Conservation (phyloP, 2,797 vertebrate species). For the Trematomus bernacchii region DNA sequence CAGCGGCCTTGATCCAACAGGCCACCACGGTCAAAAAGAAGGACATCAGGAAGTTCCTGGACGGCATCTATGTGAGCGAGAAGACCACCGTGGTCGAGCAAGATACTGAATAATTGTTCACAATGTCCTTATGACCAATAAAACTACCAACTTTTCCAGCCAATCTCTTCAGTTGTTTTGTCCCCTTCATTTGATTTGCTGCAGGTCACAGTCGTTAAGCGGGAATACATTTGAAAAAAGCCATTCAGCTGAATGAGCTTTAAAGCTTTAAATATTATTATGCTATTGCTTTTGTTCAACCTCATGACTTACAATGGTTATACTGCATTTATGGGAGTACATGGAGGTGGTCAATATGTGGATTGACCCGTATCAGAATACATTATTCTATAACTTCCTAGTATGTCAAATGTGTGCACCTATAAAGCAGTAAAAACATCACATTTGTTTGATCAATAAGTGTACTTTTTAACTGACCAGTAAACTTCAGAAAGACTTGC, state of each 20-base stretch:
- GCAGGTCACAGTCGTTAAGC: neutral
- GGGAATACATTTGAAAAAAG: too few species aligned
- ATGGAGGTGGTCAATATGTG: too few species aligned
- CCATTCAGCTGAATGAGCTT: too few species aligned
- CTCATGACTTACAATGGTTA: too few species aligned
- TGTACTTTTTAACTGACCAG: neutral
- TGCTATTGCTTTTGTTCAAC: too few species aligned
- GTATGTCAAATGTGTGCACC: too few species aligned
- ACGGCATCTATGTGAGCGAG: constrained; percentile 82
- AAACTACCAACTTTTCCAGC: constrained; percentile 76
- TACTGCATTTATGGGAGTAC: too few species aligned
- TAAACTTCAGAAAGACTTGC: neutral
- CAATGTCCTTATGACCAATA: constrained; percentile 77
- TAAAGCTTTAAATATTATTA: too few species aligned
- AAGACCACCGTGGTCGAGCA: constrained; percentile 76
- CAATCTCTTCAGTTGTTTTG: constrained; percentile 5
- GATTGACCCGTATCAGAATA: too few species aligned
- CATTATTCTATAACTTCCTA: too few species aligned
- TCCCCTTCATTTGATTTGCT: neutral
- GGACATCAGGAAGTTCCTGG: constrained; percentile 92
- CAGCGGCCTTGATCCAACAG: constrained; percentile 95
- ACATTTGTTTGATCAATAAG: too few species aligned
- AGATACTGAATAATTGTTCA: constrained; percentile 59
- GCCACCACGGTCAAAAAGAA: constrained; percentile 96
- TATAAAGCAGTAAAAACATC: too few species aligned